These are phyloP conservation scores for Anastrepha obliqua DNA, from an alignment of 1,140 invertebrate species.

Conservation along the genomic window DNA sequence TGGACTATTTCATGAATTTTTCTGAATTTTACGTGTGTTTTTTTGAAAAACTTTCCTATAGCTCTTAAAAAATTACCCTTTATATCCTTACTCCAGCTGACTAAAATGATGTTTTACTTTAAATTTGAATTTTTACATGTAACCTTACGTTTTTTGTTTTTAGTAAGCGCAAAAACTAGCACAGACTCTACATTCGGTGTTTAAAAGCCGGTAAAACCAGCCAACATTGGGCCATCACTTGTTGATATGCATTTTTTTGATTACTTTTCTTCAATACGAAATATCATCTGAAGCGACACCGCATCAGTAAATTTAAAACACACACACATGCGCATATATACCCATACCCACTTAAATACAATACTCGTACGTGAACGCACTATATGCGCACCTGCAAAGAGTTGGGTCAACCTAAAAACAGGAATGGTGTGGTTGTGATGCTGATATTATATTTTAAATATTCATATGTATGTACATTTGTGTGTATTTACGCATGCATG, in stretches of 20 bases:
- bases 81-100: neutral
- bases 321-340: neutral
- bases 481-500: neutral
- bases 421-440: neutral
- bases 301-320: neutral
- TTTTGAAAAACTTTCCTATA: too few species aligned
- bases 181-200: neutral
- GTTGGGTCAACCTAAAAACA: conserved; percentile 23
- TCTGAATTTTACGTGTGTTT: too few species aligned
- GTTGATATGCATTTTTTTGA: conserved; percentile 4
- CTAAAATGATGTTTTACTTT: neutral
- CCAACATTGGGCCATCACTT: conserved; percentile 23
- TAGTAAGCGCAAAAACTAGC: conserved; percentile 6
- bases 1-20: too few species aligned
- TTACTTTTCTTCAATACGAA: neutral
- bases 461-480: neutral
- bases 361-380: neutral
- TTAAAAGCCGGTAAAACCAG: conserved; percentile 18
- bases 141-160: conserved; percentile 17
- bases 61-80: too few species aligned
- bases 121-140: neutral
- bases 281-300: neutral
- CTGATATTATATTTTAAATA: conserved; percentile 27
- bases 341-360: neutral
- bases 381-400: conserved; percentile 19